Percentiles rank a stretch among this genome's conserved stretches.
phyloP scores from a whole-genome alignment of 1,140 invertebrate genomes.

The Papilio aristodemus region DNA sequence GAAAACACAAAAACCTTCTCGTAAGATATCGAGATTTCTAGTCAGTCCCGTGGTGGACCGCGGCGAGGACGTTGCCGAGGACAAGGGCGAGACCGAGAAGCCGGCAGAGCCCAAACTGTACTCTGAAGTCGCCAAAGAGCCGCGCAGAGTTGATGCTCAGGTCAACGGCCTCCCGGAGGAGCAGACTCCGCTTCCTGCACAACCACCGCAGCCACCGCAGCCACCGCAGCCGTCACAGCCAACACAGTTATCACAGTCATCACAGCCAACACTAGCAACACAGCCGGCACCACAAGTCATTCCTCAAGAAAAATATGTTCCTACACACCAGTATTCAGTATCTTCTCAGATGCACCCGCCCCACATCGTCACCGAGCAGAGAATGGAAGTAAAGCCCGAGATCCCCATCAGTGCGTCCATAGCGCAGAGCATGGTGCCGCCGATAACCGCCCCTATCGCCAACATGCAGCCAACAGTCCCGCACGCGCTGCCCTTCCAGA shows the following conservation, averaged over 20 bases:
- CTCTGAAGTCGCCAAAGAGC: constrained; percentile 40
- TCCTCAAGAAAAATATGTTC: constrained; percentile 54
- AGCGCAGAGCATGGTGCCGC: constrained; percentile 37
- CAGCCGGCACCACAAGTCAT: constrained; percentile 41
- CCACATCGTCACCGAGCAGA: constrained; percentile 50
- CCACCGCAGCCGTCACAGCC: constrained; percentile 39
- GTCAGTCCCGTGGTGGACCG: constrained; percentile 87
- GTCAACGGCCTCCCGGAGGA: constrained; percentile 45
- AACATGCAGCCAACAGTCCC: constrained; percentile 45
- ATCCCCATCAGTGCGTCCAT: constrained; percentile 30
- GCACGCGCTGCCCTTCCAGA: constrained; percentile 46
- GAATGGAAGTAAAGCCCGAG: constrained; percentile 37
- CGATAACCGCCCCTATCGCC: constrained; percentile 41
- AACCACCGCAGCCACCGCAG: constrained; percentile 23
- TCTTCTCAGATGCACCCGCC: constrained; percentile 45
- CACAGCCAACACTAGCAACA: background rate
- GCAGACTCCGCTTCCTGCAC: constrained; percentile 41
- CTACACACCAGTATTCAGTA: constrained; percentile 65
- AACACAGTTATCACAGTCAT: background rate
- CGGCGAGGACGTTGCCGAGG: constrained; percentile 60
- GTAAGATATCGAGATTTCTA: constrained; percentile 89
- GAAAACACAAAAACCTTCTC: constrained; percentile 76
- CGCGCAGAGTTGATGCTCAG: constrained; percentile 36
- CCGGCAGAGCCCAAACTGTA: constrained; percentile 37
- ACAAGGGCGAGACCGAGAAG: constrained; percentile 44